Evolutionary conservation across 2,888 invertebrate species (phyloP).

Genomic region (Ormia ochracea): DNA sequence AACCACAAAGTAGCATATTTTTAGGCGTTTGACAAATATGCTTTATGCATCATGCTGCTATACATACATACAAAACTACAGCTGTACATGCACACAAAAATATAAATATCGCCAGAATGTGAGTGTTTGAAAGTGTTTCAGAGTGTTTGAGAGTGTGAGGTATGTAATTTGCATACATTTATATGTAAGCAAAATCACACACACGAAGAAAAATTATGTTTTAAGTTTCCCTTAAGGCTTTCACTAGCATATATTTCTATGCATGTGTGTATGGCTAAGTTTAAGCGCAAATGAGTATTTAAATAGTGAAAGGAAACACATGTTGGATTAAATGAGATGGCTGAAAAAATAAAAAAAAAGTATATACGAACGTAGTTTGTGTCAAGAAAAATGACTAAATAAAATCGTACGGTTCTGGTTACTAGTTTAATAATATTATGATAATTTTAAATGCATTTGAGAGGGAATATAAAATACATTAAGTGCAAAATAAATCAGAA

Average conservation of each 20-base stretch:
- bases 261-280: conserved; percentile 8
- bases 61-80: conserved; percentile 10
- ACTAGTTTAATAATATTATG: conserved; percentile 24
- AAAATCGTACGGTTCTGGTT: conserved; percentile 22
- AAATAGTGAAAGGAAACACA: conserved; percentile 58
- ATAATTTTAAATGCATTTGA: conserved; percentile 21
- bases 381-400: conserved; percentile 36
- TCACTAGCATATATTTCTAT: conserved; percentile 56
- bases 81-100: too few species aligned
- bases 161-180: conserved; percentile 57
- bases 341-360: background rate
- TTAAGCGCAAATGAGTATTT: conserved; percentile 55
- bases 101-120: too few species aligned
- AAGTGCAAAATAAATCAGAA: conserved; percentile 15
- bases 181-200: conserved; percentile 6
- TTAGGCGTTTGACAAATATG: conserved; percentile 59
- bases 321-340: conserved; percentile 51
- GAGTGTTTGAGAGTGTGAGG: background rate
- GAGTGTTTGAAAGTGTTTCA: background rate
- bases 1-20: conserved; percentile 53
- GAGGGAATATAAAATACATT: background rate
- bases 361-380: background rate
- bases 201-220: conserved; percentile 15
- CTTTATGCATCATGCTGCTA: conserved; percentile 31
- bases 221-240: conserved; percentile 50